phyloP scores from a whole-genome alignment of 53 echinoderm and acorn worm genomes.

The Apostichopus leukothele region DNA sequence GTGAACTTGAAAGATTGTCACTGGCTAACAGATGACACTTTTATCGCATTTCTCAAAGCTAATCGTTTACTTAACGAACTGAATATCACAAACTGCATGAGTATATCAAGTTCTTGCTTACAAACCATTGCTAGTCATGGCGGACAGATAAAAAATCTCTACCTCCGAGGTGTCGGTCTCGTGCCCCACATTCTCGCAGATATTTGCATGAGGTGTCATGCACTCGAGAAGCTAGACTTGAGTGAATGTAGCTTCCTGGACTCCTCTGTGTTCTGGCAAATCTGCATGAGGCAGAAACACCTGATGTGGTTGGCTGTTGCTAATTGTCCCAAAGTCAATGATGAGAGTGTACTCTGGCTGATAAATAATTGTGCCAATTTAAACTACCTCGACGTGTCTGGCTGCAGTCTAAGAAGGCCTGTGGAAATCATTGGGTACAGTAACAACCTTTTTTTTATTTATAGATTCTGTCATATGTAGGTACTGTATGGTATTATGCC shows the following conservation, averaged over 20 bases:
- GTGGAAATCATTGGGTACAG: slow-evolving; percentile 3
- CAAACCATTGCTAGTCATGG: slow-evolving; percentile 65
- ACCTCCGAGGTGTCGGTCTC: slow-evolving; percentile 36
- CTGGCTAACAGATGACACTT: slow-evolving; percentile 71
- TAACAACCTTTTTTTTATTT: background rate
- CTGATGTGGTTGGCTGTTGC: slow-evolving; percentile 33
- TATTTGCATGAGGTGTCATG: slow-evolving; percentile 5
- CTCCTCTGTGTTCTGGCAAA: slow-evolving; percentile 7
- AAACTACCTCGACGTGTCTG: slow-evolving; percentile 72
- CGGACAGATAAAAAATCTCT: slow-evolving; percentile 56
- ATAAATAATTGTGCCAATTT: slow-evolving; percentile 64
- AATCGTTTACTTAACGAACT: slow-evolving; percentile 61
- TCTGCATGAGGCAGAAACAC: slow-evolving; percentile 3
- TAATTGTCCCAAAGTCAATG: slow-evolving; percentile 70
- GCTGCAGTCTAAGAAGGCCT: slow-evolving; percentile 67
- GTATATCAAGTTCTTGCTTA: slow-evolving; percentile 64
- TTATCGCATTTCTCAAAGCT: slow-evolving; percentile 61
- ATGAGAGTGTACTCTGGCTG: slow-evolving; percentile 62
- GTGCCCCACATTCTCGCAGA: slow-evolving; percentile 25
- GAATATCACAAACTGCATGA: slow-evolving; percentile 67
- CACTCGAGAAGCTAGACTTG: slow-evolving; percentile 5
- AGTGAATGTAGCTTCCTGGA: slow-evolving; percentile 17
- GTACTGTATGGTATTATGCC: too few relatives aligned
- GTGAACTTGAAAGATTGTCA: slow-evolving; percentile 59
- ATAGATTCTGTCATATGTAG: background rate